Conservation (phyloP, 1,140 invertebrate species). For the Dendroctonus valens region DNA sequence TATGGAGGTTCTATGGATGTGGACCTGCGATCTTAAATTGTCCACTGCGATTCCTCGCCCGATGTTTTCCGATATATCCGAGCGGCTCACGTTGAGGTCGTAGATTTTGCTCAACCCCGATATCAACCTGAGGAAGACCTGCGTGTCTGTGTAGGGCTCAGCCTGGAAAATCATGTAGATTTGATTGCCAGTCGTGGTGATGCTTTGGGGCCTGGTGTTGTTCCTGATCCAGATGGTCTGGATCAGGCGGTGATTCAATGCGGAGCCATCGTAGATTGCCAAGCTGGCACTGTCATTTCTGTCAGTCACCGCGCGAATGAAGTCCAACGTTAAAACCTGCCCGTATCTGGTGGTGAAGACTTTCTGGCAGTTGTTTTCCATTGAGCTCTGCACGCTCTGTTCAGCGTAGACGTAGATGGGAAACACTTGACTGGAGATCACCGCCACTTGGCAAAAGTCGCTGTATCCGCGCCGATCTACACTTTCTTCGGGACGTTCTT, state of each 20-base stretch:
- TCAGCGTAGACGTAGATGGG: constrained; percentile 75
- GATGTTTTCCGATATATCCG: constrained; percentile 82
- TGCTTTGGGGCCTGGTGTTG: constrained; percentile 78
- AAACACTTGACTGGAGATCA: constrained; percentile 77
- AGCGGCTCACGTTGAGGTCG: constrained; percentile 84
- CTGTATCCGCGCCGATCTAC: constrained; percentile 66
- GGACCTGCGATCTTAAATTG: constrained; percentile 76
- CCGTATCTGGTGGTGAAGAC: constrained; percentile 74
- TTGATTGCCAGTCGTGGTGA: constrained; percentile 73
- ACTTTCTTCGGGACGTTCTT: constrained; percentile 68
- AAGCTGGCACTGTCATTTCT: constrained; percentile 71
- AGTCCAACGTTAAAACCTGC: constrained; percentile 79
- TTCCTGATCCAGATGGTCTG: constrained; percentile 70
- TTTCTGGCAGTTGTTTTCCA: constrained; percentile 69
- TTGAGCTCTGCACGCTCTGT: constrained; percentile 68
- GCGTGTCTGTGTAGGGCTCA: constrained; percentile 64
- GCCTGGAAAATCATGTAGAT: constrained; percentile 75
- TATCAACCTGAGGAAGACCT: constrained; percentile 72
- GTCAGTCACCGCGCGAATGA: constrained; percentile 73
- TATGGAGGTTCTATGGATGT: constrained; percentile 78
- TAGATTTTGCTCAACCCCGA: constrained; percentile 78
- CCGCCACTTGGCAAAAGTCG: constrained; percentile 81
- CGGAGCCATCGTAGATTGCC: constrained; percentile 76
- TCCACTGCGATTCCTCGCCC: constrained; percentile 89
- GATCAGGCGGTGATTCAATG: constrained; percentile 65